Evolutionary conservation across 2,888 invertebrate species (phyloP).

Genomic region (Sinhomidia bicolor): DNA sequence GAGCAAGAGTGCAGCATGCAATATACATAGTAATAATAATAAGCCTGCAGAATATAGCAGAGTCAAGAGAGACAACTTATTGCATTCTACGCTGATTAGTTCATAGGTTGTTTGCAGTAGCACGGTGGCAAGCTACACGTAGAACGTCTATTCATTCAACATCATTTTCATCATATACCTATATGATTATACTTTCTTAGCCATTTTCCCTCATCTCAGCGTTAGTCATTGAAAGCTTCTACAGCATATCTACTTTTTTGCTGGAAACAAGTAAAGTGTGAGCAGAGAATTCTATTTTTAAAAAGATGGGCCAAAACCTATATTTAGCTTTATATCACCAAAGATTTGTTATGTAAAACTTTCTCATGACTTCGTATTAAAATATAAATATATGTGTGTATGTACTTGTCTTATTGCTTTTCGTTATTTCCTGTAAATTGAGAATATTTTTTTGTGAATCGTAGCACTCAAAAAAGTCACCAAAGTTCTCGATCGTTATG

Average conservation of each 20-base stretch:
- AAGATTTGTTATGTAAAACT: conserved; percentile 15
- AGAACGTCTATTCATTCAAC: background rate
- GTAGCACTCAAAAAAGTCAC: background rate
- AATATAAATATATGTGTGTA: too few relatives aligned
- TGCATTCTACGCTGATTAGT: background rate
- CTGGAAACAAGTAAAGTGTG: conserved; percentile 60
- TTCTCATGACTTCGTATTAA: background rate
- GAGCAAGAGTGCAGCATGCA: background rate
- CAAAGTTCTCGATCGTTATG: background rate
- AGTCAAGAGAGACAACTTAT: background rate
- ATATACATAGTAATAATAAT: too few relatives aligned
- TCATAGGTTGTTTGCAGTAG: background rate
- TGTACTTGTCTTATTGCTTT: background rate
- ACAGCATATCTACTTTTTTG: conserved; percentile 29
- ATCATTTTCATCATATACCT: background rate
- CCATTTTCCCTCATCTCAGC: background rate
- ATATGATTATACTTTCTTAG: too few relatives aligned
- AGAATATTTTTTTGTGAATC: background rate
- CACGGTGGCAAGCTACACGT: background rate
- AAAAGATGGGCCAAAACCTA: conserved; percentile 79
- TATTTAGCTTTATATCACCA: conserved; percentile 74
- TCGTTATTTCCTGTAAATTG: background rate
- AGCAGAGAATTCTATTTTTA: conserved; percentile 78
- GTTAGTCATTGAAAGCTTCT: background rate
- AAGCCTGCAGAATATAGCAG: too few relatives aligned